These are phyloP conservation scores for Morone saxatilis DNA, from an alignment of 2,113 vertebrate genomes.

Conservation along the genomic window DNA sequence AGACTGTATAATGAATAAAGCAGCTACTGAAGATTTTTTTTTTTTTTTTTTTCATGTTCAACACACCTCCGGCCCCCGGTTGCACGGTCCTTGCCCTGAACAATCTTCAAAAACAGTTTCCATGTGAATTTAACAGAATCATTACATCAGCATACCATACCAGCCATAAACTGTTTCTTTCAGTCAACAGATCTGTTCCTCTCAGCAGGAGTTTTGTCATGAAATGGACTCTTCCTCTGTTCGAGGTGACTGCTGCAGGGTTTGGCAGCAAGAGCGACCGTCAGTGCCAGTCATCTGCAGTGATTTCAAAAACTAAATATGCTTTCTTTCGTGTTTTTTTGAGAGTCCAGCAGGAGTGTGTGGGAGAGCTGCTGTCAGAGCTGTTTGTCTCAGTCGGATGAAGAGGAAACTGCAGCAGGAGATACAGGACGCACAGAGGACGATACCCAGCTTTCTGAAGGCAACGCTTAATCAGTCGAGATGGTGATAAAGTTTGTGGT, in stretches of 20 bases:
- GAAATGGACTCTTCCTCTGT: slow-evolving; percentile 1
- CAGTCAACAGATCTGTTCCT: neutral
- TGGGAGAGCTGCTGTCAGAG: slow-evolving; percentile 8
- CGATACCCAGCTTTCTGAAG: neutral
- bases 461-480: neutral
- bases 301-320: neutral
- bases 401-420: slow-evolving; percentile 20
- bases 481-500: neutral
- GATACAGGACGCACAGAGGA: neutral
- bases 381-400: neutral
- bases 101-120: too few relatives aligned
- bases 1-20: too few relatives aligned
- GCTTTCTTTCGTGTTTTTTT: neutral
- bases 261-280: neutral
- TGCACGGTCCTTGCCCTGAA: too few relatives aligned
- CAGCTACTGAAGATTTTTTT: too few relatives aligned
- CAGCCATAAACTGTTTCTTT: neutral
- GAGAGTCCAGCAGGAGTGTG: slow-evolving; percentile 6
- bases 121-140: neutral
- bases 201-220: neutral
- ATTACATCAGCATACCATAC: neutral
- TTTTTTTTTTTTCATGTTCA: too few relatives aligned
- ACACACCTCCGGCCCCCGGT: too few relatives aligned
- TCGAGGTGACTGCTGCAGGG: slow-evolving; percentile 14
- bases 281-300: neutral